Percentiles rank a stretch among this genome's conserved stretches.
phyloP scores from a whole-genome alignment of 2,113 vertebrate genomes.

The zebrafish (Danio rerio) region GRCz12tu NC_133181.1:58228001-58228500 shows the following conservation, averaged over 20 bases:
- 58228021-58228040: not conserved
- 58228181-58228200: conserved; percentile 11
- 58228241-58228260: not conserved
- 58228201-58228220: not conserved
- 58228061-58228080: not conserved
- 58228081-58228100: not conserved
- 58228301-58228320: not conserved
- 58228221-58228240: not conserved
- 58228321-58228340: not conserved
- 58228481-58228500: too few relatives aligned
- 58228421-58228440: too few relatives aligned
- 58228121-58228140: not conserved
- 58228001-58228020: not conserved
- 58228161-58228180: conserved; percentile 25
- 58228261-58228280: not conserved
- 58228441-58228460: too few relatives aligned
- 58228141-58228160: conserved; percentile 1
- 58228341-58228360: too few relatives aligned
- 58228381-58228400: too few relatives aligned
- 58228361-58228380: too few relatives aligned
- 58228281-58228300: not conserved
- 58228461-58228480: too few relatives aligned
- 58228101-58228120: not conserved
- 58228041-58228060: not conserved
- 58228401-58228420: too few relatives aligned